Evolutionary conservation across 2,888 invertebrate genomes (phyloP).

Genomic region (Stomorhina lunata): DNA sequence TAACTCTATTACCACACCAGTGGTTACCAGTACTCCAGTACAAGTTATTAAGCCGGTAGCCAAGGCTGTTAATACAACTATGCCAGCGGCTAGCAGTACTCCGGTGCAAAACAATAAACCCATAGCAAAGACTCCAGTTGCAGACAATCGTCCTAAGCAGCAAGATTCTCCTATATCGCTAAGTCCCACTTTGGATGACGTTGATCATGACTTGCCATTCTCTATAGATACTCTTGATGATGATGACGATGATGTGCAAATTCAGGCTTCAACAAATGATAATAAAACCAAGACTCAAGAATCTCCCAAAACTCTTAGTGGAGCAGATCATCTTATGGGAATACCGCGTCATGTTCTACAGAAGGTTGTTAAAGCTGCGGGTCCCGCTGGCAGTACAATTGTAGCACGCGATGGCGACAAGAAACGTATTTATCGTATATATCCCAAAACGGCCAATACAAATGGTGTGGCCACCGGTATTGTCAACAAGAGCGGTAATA

Average conservation of each 20-base stretch:
- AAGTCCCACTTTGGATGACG: conserved; percentile 27
- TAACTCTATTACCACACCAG: no score
- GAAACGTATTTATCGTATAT: conserved; percentile 64
- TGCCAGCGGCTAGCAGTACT: no score
- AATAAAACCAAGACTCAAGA: conserved; percentile 4
- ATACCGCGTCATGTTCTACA: conserved; percentile 57
- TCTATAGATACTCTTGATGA: conserved; percentile 24
- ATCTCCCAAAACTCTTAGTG: not conserved
- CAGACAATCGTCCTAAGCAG: not conserved
- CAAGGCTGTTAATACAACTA: no score
- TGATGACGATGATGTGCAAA: conserved; percentile 18
- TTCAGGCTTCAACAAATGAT: conserved; percentile 40
- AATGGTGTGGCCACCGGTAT: not conserved
- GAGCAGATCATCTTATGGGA: not conserved
- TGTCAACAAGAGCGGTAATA: not conserved
- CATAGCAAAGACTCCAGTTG: not conserved
- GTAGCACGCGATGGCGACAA: conserved; percentile 56
- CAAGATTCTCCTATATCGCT: not conserved
- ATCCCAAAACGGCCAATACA: conserved; percentile 38
- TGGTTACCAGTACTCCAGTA: no score
- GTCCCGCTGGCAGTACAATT: conserved; percentile 17
- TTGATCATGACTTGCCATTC: not conserved
- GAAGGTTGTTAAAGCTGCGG: conserved; percentile 65
- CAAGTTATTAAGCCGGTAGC: no score
- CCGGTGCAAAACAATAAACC: not conserved